These are phyloP conservation scores for Monochamus saltuarius DNA, from an alignment of 1,140 invertebrate species.

Conservation along the genomic window DNA sequence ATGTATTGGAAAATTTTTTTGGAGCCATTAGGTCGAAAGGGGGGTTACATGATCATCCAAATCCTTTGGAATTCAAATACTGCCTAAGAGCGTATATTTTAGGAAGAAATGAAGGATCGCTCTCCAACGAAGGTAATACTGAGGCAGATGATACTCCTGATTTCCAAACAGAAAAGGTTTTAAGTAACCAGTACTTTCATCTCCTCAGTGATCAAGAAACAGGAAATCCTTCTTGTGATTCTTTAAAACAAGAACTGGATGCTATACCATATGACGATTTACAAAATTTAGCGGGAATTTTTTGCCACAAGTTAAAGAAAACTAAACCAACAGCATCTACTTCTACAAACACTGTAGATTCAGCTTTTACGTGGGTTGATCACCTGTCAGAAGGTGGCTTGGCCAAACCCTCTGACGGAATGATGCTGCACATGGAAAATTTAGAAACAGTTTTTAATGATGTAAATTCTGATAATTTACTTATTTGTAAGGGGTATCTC, in stretches of 20 bases:
- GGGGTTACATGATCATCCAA: no score
- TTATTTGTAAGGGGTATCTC: no score
- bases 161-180: neutral
- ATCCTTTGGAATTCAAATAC: no score
- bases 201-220: neutral
- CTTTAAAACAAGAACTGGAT: neutral
- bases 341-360: neutral
- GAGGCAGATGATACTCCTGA: slow-evolving; percentile 9
- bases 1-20: no score
- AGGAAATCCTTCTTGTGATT: neutral
- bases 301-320: slow-evolving; percentile 15
- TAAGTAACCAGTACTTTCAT: slow-evolving; percentile 8
- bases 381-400: slow-evolving; percentile 20
- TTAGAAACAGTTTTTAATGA: slow-evolving; percentile 3
- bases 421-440: slow-evolving; percentile 3
- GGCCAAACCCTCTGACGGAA: slow-evolving; percentile 5
- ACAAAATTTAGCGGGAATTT: slow-evolving; percentile 19
- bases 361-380: neutral
- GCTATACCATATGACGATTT: slow-evolving; percentile 7
- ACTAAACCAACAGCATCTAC: neutral
- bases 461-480: no score
- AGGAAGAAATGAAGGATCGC: no score
- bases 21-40: no score
- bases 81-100: no score
- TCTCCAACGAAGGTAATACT: neutral